Percentiles rank a stretch among this genome's conserved stretches.
Evolutionary conservation across 2,113 vertebrate genomes (phyloP).

Genomic region (Lichenostomus cassidix): DNA sequence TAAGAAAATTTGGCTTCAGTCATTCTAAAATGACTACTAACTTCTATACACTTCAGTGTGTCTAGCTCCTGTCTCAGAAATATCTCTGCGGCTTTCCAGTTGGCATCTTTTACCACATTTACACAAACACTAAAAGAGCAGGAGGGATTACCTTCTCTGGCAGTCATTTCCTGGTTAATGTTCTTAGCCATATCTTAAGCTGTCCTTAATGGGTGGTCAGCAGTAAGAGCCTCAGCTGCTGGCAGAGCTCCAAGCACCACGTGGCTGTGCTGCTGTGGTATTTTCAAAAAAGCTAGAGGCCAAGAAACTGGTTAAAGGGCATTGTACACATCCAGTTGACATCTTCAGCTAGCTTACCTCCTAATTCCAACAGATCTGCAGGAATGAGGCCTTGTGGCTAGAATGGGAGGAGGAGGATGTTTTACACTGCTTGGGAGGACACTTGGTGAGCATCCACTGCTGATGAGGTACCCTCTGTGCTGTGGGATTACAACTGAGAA

Average conservation of each 20-base stretch:
- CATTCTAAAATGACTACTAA: background rate
- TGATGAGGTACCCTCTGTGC: background rate
- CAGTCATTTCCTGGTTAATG: background rate
- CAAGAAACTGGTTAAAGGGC: background rate
- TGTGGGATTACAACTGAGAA: background rate
- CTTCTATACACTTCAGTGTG: background rate
- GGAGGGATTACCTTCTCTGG: background rate
- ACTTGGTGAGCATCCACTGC: accelerated
- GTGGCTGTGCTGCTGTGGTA: accelerated
- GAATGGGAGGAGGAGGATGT: background rate
- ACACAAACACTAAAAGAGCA: background rate
- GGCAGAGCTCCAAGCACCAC: background rate
- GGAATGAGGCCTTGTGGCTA: background rate
- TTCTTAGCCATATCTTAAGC: background rate
- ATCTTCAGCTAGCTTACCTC: background rate
- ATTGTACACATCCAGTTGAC: background rate
- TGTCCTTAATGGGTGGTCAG: background rate
- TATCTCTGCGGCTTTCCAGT: background rate
- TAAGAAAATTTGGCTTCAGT: background rate
- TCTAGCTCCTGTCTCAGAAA: background rate
- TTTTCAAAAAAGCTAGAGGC: background rate
- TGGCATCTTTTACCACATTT: background rate
- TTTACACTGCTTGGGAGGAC: background rate
- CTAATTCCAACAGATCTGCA: background rate
- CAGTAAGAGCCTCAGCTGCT: background rate